Evolutionary conservation across 2,797 vertebrate genomes (phyloP), one percentile per base, ranked within the genome.

Genomic region (Tapirus indicus): DNA sequence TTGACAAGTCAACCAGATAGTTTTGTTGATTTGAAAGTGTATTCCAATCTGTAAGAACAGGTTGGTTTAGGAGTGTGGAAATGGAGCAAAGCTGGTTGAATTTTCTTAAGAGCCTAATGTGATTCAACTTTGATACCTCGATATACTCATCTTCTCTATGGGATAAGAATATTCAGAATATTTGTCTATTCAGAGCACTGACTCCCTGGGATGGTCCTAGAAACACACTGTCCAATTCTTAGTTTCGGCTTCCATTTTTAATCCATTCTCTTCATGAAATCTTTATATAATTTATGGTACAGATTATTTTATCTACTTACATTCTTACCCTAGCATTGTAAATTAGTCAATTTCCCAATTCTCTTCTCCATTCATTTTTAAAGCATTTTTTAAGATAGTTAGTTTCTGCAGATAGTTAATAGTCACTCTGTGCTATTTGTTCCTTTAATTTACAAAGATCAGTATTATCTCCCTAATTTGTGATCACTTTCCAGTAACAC

Each of bases 231-330:
- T 75, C 29, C 56, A 69, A 41, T 92, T 91, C 20, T 90, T 52
- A 79, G 14, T 49, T 84, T 88, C 38, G 17, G 8, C 64, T 96
- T 96, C 12, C 21, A 52, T 68, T 94, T 95, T 71, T 54, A 95
- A 86, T 83, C 23, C 1, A 58, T 10, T 79, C 10, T 87, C 44
- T 52, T 78, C 20, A 32, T 41, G 52, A 94, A 60, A 35, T 89
- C 14, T 66, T 75, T 60, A 60, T 86, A n/a, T 93, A 88, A 68
- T 66, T 52, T 85, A 47, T 52, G 41, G 10, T 88, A 49, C 20
- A 41, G 7, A 77, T 87, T 83, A 54, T 75, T 74, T 91, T 85
- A 62, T 75, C 62, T 83, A 52, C 44, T 77, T 71, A 49, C 9
- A 56, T 90, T 80, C 35, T 97, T 68, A 71, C 10, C 35, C 54